These are phyloP conservation scores for Amphiprion clarkii DNA, from an alignment of 2,797 vertebrate genomes.

Conservation along the genomic window DNA sequence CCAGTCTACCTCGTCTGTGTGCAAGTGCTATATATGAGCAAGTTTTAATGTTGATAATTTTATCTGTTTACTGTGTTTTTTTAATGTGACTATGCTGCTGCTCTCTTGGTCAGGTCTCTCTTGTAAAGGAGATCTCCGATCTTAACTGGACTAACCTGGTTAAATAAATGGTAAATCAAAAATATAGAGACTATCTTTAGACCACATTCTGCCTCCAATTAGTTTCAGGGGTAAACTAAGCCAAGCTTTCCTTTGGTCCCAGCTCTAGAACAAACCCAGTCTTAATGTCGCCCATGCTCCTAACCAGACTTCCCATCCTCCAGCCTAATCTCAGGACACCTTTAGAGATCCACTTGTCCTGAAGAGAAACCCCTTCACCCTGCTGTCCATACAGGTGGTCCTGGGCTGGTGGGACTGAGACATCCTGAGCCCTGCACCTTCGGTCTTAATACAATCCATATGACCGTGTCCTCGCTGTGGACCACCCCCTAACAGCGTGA, in stretches of 20 bases:
- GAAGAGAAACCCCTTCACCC: background rate
- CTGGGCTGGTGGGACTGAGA: background rate
- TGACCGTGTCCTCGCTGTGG: conserved; percentile 38
- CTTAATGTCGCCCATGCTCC: background rate
- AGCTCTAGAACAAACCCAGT: background rate
- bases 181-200: too few relatives aligned
- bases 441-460: conserved; percentile 53
- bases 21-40: too few relatives aligned
- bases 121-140: too few relatives aligned
- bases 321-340: background rate
- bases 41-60: too few relatives aligned
- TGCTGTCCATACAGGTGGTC: conserved; percentile 41
- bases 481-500: conserved; percentile 58
- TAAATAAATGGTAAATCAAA: too few relatives aligned
- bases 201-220: background rate
- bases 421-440: conserved; percentile 27
- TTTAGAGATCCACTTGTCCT: background rate
- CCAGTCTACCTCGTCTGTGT: too few relatives aligned
- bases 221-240: background rate
- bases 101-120: too few relatives aligned
- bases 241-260: background rate
- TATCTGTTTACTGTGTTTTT: too few relatives aligned
- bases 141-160: too few relatives aligned
- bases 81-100: too few relatives aligned
- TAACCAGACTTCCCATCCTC: background rate